Conservation (phyloP, 2,113 vertebrate genomes). For the Chlorodrepanis virens region DNA sequence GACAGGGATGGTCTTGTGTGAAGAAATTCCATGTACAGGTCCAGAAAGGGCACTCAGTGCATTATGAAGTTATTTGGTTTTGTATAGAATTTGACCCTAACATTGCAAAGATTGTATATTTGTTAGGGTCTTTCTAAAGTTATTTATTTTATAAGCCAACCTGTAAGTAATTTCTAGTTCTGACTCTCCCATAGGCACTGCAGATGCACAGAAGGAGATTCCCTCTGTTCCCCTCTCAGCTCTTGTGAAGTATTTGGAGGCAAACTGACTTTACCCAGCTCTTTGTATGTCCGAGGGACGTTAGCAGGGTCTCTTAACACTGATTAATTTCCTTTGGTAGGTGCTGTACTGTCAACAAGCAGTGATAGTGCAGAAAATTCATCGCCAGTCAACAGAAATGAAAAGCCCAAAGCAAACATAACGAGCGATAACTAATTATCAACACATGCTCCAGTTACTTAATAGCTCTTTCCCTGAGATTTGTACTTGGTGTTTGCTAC, state of each 20-base stretch:
- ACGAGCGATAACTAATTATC: conserved; percentile 20
- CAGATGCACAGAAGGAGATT: not conserved
- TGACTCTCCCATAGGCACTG: not conserved
- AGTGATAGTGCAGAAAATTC: conserved; percentile 8
- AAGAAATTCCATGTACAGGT: not conserved
- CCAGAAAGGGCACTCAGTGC: not conserved
- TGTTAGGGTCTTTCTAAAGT: not conserved
- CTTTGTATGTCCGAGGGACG: not conserved
- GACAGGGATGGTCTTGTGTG: not conserved
- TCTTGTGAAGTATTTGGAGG: not conserved
- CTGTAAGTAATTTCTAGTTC: not conserved
- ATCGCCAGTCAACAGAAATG: conserved; percentile 5
- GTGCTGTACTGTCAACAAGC: conserved; percentile 31
- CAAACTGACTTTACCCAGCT: not conserved
- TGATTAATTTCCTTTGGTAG: conserved; percentile 39
- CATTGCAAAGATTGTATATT: not conserved
- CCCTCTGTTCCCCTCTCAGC: not conserved
- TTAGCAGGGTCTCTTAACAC: not conserved
- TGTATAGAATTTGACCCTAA: not conserved
- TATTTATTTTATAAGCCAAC: not conserved
- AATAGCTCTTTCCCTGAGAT: not conserved
- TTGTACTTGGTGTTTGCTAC: not conserved
- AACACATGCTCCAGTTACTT: not conserved
- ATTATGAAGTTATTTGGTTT: not conserved
- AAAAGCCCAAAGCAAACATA: conserved; percentile 40